Evolutionary conservation across 2,888 invertebrate genomes (phyloP).

Genomic region (Andrena trimmerana): DNA sequence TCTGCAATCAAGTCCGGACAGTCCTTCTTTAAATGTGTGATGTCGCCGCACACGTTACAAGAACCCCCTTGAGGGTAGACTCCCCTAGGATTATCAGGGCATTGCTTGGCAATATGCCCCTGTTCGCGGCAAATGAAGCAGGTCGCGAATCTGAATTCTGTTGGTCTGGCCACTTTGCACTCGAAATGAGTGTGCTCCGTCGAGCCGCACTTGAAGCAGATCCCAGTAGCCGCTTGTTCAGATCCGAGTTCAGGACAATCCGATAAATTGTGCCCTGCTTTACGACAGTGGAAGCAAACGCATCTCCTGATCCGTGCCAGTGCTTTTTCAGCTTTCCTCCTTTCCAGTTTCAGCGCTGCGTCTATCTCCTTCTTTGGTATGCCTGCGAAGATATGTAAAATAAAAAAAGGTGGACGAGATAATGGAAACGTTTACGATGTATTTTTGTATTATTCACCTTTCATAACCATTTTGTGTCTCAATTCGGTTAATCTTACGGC

Average conservation of each 20-base stretch:
- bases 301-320: constrained; percentile 89
- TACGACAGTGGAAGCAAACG: constrained; percentile 92
- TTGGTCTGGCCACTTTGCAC: constrained; percentile 89
- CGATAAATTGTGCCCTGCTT: constrained; percentile 92
- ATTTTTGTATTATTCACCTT: constrained; percentile 83
- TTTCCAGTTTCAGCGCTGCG: constrained; percentile 89
- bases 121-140: constrained; percentile 96
- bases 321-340: constrained; percentile 90
- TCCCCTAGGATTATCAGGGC: constrained; percentile 95
- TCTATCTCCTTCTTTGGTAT: constrained; percentile 90
- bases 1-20: constrained; percentile 88
- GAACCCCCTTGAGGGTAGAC: constrained; percentile 94
- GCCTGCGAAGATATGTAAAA: constrained; percentile 66
- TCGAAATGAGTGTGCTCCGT: constrained; percentile 93
- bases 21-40: constrained; percentile 93
- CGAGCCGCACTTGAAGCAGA: constrained; percentile 96
- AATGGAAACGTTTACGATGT: background rate
- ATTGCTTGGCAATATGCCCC: constrained; percentile 95
- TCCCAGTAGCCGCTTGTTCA: constrained; percentile 88
- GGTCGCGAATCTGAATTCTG: constrained; percentile 92
- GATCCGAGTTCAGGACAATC: constrained; percentile 91
- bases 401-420: background rate
- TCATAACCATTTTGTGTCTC: constrained; percentile 88
- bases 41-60: constrained; percentile 94
- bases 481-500: constrained; percentile 88